A percentile compares a stretch with the other conserved stretches of the same genome.
Conservation (phyloP, 2,797 vertebrate species). For the Premnoplex brunnescens region DNA sequence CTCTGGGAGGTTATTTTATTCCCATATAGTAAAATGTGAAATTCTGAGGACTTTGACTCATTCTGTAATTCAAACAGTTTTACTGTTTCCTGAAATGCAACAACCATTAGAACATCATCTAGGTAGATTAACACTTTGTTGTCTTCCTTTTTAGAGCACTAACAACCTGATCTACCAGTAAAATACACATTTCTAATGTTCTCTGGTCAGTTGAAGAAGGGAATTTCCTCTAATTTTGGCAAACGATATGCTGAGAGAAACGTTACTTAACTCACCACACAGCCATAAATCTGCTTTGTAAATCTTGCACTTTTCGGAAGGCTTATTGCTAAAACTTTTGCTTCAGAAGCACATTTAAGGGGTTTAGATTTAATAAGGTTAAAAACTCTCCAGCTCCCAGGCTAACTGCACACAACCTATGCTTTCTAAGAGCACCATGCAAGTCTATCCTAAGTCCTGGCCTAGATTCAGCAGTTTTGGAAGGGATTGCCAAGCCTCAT, state of each 20-base stretch:
- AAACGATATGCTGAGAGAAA: conserved; percentile 7
- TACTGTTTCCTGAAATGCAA: not conserved
- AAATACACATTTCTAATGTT: not conserved
- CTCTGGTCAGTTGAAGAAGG: not conserved
- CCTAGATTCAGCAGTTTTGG: conserved; percentile 20
- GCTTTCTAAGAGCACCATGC: not conserved
- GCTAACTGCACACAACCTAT: not conserved
- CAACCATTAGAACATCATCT: not conserved
- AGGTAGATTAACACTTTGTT: not conserved
- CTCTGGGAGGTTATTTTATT: conserved; percentile 20
- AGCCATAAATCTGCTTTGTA: conserved; percentile 45
- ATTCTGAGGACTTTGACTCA: not conserved
- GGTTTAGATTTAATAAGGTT: conserved; percentile 59
- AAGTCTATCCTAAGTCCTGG: conserved; percentile 36
- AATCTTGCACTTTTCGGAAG: conserved; percentile 35
- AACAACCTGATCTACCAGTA: not conserved
- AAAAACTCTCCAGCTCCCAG: conserved; percentile 55
- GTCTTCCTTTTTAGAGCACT: not conserved
- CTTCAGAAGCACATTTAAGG: conserved; percentile 55
- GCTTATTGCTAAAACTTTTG: conserved; percentile 59
- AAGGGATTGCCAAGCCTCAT: conserved; percentile 14
- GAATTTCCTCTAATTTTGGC: conserved; percentile 45
- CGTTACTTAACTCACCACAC: not conserved
- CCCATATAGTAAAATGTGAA: not conserved
- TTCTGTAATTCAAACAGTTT: conserved; percentile 15